phyloP scores from a whole-genome alignment of 1,140 invertebrate genomes.

The Aphaenogaster ashmeadi region DNA sequence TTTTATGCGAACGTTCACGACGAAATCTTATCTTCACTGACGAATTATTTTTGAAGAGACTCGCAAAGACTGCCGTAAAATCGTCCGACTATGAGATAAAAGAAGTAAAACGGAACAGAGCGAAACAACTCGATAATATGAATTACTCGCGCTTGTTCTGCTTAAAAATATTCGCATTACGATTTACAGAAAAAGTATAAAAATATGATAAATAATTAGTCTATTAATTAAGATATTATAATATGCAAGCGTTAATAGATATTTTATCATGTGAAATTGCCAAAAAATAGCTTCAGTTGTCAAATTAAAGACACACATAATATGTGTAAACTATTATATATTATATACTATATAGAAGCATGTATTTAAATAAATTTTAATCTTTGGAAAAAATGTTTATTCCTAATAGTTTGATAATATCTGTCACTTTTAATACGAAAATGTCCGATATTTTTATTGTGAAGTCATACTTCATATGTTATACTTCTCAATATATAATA shows the following conservation, averaged over 20 bases:
- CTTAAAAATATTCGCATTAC: neutral
- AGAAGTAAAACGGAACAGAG: neutral
- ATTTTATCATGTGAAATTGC: neutral
- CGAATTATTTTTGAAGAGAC: constrained; percentile 35
- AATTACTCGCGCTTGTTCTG: neutral
- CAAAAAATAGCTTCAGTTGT: neutral
- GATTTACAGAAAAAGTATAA: neutral
- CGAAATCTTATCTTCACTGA: constrained; percentile 55
- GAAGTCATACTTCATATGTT: neutral
- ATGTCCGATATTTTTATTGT: neutral
- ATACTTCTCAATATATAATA: neutral
- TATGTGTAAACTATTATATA: neutral
- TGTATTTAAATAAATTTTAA: constrained; percentile 7
- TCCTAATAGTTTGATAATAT: neutral
- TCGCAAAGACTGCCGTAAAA: constrained; percentile 15
- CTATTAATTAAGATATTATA: constrained; percentile 12
- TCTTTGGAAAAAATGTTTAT: neutral
- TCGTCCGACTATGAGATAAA: constrained; percentile 32
- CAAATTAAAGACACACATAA: neutral
- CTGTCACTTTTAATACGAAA: neutral
- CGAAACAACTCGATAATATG: neutral
- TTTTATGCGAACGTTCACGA: neutral
- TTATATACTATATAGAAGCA: neutral
- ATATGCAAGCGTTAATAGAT: neutral
- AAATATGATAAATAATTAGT: neutral